Evolutionary conservation across 2,888 invertebrate genomes (phyloP).

Genomic region (Polydrusus cervinus): DNA sequence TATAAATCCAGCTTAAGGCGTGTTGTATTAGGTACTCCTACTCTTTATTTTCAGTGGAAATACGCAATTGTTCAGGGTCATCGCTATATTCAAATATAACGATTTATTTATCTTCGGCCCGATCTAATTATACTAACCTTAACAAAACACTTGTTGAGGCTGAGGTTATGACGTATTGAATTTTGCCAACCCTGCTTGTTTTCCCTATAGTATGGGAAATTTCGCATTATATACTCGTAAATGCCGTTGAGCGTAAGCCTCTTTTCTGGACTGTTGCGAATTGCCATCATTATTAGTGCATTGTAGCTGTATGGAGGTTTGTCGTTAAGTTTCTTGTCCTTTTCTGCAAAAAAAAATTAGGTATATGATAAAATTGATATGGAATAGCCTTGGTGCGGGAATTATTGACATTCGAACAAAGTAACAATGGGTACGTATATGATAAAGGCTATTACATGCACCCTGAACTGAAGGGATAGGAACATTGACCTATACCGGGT

Average conservation of each 20-base stretch:
- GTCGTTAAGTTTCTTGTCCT: conserved; percentile 85
- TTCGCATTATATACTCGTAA: conserved; percentile 98
- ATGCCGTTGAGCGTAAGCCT: conserved; percentile 96
- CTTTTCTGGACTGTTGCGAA: conserved; percentile 94
- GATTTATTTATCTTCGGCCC: too few species aligned
- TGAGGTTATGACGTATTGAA: conserved; percentile 97
- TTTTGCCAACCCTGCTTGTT: conserved; percentile 99
- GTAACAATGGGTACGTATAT: too few species aligned
- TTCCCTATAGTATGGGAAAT: conserved; percentile 98
- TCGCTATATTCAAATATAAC: too few species aligned
- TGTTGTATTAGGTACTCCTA: too few species aligned
- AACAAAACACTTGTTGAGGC: conserved; percentile 98
- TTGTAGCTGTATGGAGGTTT: conserved; percentile 99
- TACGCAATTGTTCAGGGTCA: too few species aligned
- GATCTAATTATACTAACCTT: conserved; percentile 77
- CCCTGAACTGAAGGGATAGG: too few species aligned
- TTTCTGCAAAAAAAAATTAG: conserved; percentile 61
- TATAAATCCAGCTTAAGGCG: too few species aligned
- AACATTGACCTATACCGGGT: too few species aligned
- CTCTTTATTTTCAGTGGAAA: too few species aligned
- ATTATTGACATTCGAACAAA: too few species aligned
- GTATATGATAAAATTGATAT: background rate
- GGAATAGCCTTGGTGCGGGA: too few species aligned
- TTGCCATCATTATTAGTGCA: conserved; percentile 99
- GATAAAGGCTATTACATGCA: too few species aligned